A percentile compares a stretch with the other conserved stretches of the same genome.
Conservation (phyloP, 2,113 vertebrate genomes). For the Phalacrocorax pelagicus region DNA sequence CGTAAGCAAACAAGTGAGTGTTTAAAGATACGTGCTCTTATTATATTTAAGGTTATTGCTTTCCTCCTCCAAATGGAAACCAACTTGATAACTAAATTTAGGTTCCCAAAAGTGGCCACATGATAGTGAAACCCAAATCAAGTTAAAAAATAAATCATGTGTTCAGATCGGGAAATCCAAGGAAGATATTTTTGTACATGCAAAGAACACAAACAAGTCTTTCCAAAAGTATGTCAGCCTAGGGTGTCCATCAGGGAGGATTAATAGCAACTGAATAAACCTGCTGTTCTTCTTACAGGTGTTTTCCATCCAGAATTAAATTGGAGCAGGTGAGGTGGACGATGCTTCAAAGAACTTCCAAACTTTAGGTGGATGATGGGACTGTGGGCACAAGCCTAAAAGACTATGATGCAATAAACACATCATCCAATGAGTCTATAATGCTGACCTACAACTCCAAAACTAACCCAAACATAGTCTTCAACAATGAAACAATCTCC, state of each 20-base stretch:
- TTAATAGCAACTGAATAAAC: not conserved
- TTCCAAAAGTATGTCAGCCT: not conserved
- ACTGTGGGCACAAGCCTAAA: not conserved
- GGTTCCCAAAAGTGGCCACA: not conserved
- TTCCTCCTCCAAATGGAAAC: not conserved
- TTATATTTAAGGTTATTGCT: not conserved
- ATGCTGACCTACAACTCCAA: not conserved
- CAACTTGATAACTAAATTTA: not conserved
- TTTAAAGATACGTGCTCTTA: not conserved
- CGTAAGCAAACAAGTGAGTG: not conserved
- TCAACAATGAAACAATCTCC: not conserved
- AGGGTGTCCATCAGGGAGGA: not conserved
- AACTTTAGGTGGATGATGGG: not conserved
- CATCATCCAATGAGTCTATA: not conserved
- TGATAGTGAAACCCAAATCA: not conserved
- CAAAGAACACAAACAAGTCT: not conserved
- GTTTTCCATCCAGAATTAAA: not conserved
- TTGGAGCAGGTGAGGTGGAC: not conserved
- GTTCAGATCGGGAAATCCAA: not conserved
- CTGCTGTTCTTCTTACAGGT: not conserved
- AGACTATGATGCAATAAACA: not conserved
- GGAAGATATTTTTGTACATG: not conserved
- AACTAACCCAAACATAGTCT: not conserved
- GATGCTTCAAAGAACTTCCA: not conserved
- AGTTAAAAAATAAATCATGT: accelerated